Evolutionary conservation across 2,113 vertebrate genomes (phyloP).

Genomic region (Tachysurus fulvidraco): DNA sequence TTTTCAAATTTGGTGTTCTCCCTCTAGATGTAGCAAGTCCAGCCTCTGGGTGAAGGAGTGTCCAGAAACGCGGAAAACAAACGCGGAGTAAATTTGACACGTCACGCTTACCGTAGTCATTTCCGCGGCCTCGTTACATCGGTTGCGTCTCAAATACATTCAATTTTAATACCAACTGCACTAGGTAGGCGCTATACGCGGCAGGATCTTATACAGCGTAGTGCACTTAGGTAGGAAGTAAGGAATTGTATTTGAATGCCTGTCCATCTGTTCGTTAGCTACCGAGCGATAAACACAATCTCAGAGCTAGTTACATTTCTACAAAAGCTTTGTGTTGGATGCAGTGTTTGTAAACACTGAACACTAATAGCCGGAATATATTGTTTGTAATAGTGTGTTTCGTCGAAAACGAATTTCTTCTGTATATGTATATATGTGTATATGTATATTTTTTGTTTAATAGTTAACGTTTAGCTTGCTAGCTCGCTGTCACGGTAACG

Average conservation of each 20-base stretch:
- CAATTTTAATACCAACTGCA: neutral
- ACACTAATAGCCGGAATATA: too few relatives aligned
- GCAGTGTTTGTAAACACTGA: neutral
- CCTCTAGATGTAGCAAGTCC: neutral
- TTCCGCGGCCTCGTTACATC: neutral
- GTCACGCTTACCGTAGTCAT: constrained; percentile 14
- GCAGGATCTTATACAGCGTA: neutral
- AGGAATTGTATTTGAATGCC: neutral
- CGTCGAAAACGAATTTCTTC: neutral
- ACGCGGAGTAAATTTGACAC: neutral
- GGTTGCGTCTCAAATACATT: too few relatives aligned
- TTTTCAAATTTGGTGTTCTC: neutral
- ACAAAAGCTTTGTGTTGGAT: neutral
- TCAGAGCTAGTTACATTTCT: neutral
- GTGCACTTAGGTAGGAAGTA: neutral
- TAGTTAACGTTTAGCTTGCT: neutral
- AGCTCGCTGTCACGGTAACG: neutral
- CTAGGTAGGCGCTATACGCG: neutral
- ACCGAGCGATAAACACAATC: constrained; percentile 7
- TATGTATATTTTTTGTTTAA: neutral
- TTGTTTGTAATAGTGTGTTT: neutral
- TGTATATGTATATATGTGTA: neutral
- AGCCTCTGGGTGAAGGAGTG: neutral
- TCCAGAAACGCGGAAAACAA: neutral
- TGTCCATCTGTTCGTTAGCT: constrained; percentile 7